Base-by-base conservation (phyloP, 2,113 vertebrate species). In the Microtus richardsoni region DNA sequence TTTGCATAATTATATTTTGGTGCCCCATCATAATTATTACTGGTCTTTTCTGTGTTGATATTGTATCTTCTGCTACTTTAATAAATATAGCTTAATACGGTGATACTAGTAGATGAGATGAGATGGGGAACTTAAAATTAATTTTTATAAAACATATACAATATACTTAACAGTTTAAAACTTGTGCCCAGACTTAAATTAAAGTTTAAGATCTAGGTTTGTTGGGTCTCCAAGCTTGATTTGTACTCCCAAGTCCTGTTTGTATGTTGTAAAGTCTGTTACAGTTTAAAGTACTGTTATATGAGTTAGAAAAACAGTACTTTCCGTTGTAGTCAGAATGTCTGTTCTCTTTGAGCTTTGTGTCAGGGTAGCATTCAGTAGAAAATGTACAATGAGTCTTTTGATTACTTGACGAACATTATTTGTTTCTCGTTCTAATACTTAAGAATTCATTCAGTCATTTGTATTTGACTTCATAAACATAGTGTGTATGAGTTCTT, bases 381-480 rank as follows among this genome's bases (percentile, higher is more conserved):
- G 86, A 93, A 96, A 94, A 87, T 94, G 80, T 84, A 91, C 83
- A 97, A 94, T 96, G 89, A 79, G 36, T 93, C 95, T 94, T 95
- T 94, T 96, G 58, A 95, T 90, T 89, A 95, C 39, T 84, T 88
- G 79, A 89, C 74, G 52, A 89, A 82, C 5, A 41, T 92, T 89
- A 89, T 41, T 88, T 93, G 54, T 83, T 95, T 97, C 80, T 89
- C 52, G 58, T 91, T 49, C 86, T 95, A 96, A 95, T 91, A 19
- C 7, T 28, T 91, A 75, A 60, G 36, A 74, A 96, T 93, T 86
- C 60, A 90, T 95, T 92, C 36, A 94, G 33, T 90, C 33, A 87
- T 97, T 97, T 97, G 77, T 58, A 91, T 11, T 90, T 70, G 58
- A 90, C 19, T 91, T 96, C 93, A 75, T 92, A 68, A 83, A 95